Conservation (phyloP, 64 coral and sea anemone genomes). For the Platygyra sinensis region DNA sequence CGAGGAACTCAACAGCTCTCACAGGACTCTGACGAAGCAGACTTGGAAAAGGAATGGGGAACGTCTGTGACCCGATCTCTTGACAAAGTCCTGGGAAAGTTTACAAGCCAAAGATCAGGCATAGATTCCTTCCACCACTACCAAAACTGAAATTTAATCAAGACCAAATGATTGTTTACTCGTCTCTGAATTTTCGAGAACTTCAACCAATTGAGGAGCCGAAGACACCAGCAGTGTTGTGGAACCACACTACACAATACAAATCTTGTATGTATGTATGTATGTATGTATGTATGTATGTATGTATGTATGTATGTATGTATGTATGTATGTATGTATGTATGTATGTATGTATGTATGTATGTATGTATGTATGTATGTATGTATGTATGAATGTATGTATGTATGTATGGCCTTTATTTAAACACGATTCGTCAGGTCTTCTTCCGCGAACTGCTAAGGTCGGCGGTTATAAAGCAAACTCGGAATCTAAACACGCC, state of each 20-base stretch:
- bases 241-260: conserved; percentile 38
- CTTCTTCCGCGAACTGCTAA: conserved; percentile 31
- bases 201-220: conserved; percentile 79
- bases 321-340: too few relatives aligned
- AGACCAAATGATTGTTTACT: conserved; percentile 93
- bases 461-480: not conserved
- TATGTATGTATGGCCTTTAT: too few relatives aligned
- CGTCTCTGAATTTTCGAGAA: conserved; percentile 89
- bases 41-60: conserved; percentile 35
- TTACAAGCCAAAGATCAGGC: conserved; percentile 89
- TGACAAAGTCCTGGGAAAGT: conserved; percentile 80
- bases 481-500: not conserved
- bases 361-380: too few relatives aligned
- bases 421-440: too few relatives aligned
- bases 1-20: not conserved
- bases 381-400: too few relatives aligned
- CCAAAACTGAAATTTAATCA: conserved; percentile 85
- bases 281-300: too few relatives aligned
- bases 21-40: conserved; percentile 5
- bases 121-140: conserved; percentile 70
- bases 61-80: conserved; percentile 48
- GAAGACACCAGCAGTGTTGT: conserved; percentile 69
- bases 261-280: too few relatives aligned
- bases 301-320: too few relatives aligned
- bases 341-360: too few relatives aligned